Percentiles rank a stretch among this genome's conserved stretches.
phyloP scores from a whole-genome alignment of 2,113 vertebrate species.

The Chlorocebus sabaeus region DNA sequence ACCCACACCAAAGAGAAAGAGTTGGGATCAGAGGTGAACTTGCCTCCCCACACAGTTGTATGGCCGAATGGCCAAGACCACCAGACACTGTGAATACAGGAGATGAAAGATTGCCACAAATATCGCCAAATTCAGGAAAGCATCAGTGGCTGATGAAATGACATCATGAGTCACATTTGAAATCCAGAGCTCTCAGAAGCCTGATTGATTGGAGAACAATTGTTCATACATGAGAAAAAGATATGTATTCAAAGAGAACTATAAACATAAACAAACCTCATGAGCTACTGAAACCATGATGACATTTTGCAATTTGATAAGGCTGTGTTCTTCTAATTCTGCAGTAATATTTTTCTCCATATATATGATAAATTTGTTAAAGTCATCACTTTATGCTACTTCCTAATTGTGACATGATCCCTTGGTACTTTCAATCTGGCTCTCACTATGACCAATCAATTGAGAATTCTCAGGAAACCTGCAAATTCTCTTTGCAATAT shows the following conservation, averaged over 20 bases:
- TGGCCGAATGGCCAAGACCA: background rate
- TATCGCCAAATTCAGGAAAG: background rate
- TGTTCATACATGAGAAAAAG: background rate
- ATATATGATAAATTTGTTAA: background rate
- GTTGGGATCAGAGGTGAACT: background rate
- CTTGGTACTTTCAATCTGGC: background rate
- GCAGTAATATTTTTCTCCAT: background rate
- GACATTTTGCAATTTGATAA: background rate
- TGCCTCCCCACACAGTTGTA: background rate
- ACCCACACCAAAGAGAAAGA: background rate
- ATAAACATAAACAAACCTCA: background rate
- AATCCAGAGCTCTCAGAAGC: background rate
- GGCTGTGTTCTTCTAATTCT: background rate
- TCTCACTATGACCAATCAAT: background rate
- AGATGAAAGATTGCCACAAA: background rate
- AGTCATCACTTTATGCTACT: background rate
- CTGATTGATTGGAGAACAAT: background rate
- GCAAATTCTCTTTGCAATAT: background rate
- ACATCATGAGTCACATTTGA: background rate
- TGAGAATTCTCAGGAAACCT: background rate
- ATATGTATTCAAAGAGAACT: background rate
- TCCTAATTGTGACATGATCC: background rate
- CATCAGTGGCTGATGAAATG: background rate
- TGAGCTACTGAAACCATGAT: background rate
- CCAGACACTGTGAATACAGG: fast-evolving